phyloP scores from a whole-genome alignment of 1,140 invertebrate genomes.

The Saccostrea cuccullata region DNA sequence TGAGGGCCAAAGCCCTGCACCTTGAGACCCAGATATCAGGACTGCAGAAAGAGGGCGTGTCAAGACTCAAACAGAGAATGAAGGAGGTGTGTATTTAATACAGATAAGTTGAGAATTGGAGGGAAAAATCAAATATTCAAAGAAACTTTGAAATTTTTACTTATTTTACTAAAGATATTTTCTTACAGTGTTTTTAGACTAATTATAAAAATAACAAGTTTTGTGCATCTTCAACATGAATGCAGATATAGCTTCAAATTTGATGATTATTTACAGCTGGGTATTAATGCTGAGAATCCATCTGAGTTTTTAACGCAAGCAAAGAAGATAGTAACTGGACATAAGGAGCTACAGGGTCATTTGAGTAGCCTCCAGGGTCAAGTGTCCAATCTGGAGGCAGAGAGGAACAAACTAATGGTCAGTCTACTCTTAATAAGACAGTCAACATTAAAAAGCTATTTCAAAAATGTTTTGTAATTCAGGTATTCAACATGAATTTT shows the following conservation, averaged over 20 bases:
- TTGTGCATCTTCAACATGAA: too few relatives aligned
- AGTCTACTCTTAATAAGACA: slow-evolving; percentile 5
- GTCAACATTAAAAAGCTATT: too few relatives aligned
- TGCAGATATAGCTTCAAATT: too few relatives aligned
- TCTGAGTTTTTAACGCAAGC: slow-evolving; percentile 92
- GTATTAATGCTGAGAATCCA: slow-evolving; percentile 89
- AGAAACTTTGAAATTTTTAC: too few relatives aligned
- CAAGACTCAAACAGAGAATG: slow-evolving; percentile 92
- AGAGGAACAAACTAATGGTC: slow-evolving; percentile 67
- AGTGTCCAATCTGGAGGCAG: slow-evolving; percentile 80
- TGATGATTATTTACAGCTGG: slow-evolving; percentile 80
- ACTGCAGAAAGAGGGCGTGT: slow-evolving; percentile 94
- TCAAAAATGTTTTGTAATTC: too few relatives aligned
- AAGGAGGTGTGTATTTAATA: slow-evolving; percentile 81
- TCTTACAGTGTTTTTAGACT: too few relatives aligned
- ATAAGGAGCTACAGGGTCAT: slow-evolving; percentile 93
- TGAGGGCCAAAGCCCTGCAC: slow-evolving; percentile 89
- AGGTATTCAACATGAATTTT: too few relatives aligned
- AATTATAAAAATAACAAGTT: too few relatives aligned
- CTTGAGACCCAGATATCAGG: slow-evolving; percentile 94
- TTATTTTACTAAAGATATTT: too few relatives aligned
- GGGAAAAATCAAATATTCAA: too few relatives aligned
- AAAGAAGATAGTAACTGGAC: slow-evolving; percentile 93
- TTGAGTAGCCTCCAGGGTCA: slow-evolving; percentile 89
- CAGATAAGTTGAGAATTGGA: too few relatives aligned